phyloP scores from a whole-genome alignment of 2,113 vertebrate genomes.

The Cephalopterus ornatus region DNA sequence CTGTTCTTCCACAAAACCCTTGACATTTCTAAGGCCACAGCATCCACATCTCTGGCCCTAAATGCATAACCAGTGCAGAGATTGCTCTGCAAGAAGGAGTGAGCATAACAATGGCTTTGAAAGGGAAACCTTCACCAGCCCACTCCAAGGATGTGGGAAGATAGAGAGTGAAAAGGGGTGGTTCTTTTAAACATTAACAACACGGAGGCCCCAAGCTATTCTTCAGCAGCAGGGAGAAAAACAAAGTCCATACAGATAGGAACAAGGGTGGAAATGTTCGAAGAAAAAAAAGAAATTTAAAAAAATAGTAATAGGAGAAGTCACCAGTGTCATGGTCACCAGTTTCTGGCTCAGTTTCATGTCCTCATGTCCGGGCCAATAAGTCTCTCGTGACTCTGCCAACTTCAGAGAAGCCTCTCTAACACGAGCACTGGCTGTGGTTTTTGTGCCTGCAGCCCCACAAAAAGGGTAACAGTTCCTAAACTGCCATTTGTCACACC shows the following conservation, averaged over 20 bases:
- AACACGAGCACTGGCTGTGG: accelerated
- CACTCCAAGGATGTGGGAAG: background rate
- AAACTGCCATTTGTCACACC: background rate
- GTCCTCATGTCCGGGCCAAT: background rate
- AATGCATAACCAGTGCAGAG: background rate
- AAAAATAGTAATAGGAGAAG: background rate
- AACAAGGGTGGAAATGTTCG: background rate
- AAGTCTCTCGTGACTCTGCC: background rate
- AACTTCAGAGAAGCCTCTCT: background rate
- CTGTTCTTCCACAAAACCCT: background rate
- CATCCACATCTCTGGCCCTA: background rate
- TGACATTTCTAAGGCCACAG: background rate
- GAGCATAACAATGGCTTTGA: background rate
- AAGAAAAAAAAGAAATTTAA: background rate
- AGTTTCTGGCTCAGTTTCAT: background rate
- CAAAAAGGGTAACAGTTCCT: background rate
- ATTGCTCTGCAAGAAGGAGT: background rate
- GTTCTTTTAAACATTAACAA: background rate
- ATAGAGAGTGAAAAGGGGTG: background rate
- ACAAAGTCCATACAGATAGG: background rate
- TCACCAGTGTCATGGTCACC: background rate
- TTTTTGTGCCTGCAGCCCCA: background rate
- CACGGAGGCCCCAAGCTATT: background rate
- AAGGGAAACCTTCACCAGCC: background rate
- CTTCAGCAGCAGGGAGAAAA: background rate